Evolutionary conservation across 2,113 vertebrate species (phyloP), one percentile per base, ranked within the genome.

Genomic region (Dipodomys merriami): DNA sequence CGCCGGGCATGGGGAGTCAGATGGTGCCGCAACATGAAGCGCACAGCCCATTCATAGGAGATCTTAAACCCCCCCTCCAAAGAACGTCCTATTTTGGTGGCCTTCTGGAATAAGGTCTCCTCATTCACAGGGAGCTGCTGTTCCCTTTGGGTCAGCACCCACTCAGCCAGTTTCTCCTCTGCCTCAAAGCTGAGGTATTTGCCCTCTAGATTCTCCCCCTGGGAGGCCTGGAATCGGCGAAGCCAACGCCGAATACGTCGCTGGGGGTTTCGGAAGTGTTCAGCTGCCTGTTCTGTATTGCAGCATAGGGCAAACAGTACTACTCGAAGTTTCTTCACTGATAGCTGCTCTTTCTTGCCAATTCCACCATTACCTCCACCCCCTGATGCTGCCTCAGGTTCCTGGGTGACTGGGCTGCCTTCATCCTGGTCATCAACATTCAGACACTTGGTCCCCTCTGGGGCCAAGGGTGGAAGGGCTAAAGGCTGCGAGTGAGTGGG

Each of bases 31-130:
- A 99, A 97, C 98, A 99, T 98, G 97, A 99, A 99, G 82, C 98
- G 93, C 85, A 99, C 99, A 0, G 99, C 99, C 99, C 99, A 99
- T 91, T 99, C 98, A 0, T 99, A 99, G 11, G 99, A 99, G 96
- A 99, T 99, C 62, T 98, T 98, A 97, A 99, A 99, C 0, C 98
- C 97, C 0, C 98, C 98, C 0, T 97, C 97, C 8, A 99, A 95
- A 0, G 97, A 98, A 0, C 98, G 97, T 7, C 98, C 99, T 2
- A 99, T 97, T 20, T 98, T 98, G 1, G 99, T 99, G 90, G 99
- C 99, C 86, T 99, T 99, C 57, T 99, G 98, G 94, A 99, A 99
- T 6, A 99, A 98, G 19, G 97, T 98, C 92, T 98, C 98, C 96
- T 99, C 99, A 0, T 98, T 99, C n/a, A 99, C 98, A 0, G 99